Base-by-base conservation (phyloP, 1,140 invertebrate species). In the Dreissena rostriformis region DNA sequence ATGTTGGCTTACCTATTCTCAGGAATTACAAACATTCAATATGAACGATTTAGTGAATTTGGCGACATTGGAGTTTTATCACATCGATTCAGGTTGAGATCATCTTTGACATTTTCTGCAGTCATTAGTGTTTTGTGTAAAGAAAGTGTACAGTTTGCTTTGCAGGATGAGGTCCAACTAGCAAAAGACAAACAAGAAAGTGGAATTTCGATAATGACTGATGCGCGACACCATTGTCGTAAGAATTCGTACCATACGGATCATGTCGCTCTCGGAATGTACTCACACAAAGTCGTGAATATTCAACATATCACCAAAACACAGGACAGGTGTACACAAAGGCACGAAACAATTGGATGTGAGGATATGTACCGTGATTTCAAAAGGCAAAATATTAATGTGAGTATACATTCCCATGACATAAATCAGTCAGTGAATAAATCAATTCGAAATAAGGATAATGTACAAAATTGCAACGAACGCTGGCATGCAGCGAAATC, bases 261-360 rank as follows among this genome's bases (percentile, higher is more conserved):
- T 19, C 53, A 57, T 57, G 53, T 57, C 12, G 19, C 53, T 14
- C 19, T 57, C 12, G 53, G 12, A 12, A 12, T 14, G 19, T 19
- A 57, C 53, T 14, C 53, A 14, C 53, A 57, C 53, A 57, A 57
- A 57, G 53, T 57, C 19, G 67, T 70, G 26, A 70, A 70, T 29
- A 24, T 70, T 70, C 67, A 70, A 70, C 67, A 70, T 29, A 70
- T 70, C 12, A 57, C 53, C 12, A 70, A 70, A 29, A 70, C 67
- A 28, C 67, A 15, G 26, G 67, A 28, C 26, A 24, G 11, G 39
- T 70, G 67, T 70, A 28, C 26, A 29, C 67, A 70, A 70, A 70
- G 39, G 67, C 67, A 70, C 29, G 67, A 70, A 70, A 70, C 67
- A 70, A 70, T 70, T 70, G 67, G 67, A 12, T 70, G 26, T 70